Evolutionary conservation across 2,888 invertebrate genomes (phyloP), one percentile per base, ranked within the genome.

Genomic region (Corbicula japonica): DNA sequence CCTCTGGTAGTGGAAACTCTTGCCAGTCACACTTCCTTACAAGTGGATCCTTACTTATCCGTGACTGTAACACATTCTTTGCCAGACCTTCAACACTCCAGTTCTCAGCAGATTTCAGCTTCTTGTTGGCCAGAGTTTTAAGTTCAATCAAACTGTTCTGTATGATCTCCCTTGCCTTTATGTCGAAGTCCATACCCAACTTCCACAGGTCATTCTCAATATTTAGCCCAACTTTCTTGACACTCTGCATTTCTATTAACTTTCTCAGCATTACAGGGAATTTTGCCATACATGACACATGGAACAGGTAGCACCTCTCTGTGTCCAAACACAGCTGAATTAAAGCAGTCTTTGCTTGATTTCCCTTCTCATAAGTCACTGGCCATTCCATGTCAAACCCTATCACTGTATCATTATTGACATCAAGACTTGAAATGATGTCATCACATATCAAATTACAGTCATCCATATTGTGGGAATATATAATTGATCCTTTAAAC

Each of bases 371-470:
- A 70, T 86, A 91, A 1, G 87, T 80, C n/a, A 91, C 89, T 2
- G 89, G 89, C 90, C 91, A 91, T 58, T 91, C 91, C 68, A 87
- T 86, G 70, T 91, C 91, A 84, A 90, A 89, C 1, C 91, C 91
- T 6, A 89, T 71, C 10, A 72, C 76, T 26, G 60, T 69, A n/a
- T 23, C 58, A 34, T 77, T 68, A 54, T 54, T 18, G 34, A 38
- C 35, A 18, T 60, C 72, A 21, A 83, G 30, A n/a, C 23, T 35
- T 21, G 79, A 56, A 0, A 83, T 68, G n/a, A 90, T 84, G 15
- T 90, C 89, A 23, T 90, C 89, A 85, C 90, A 91, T 2, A 91
- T 50, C 21, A 87, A 56, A 48, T 83, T 86, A 68, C 90, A 90
- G 70, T 91, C 91, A 62, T 80, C 70, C 38, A 50, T 70, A 48